Evolutionary conservation across 2,888 invertebrate genomes (phyloP).

Genomic region (Drosophila antonietae): DNA sequence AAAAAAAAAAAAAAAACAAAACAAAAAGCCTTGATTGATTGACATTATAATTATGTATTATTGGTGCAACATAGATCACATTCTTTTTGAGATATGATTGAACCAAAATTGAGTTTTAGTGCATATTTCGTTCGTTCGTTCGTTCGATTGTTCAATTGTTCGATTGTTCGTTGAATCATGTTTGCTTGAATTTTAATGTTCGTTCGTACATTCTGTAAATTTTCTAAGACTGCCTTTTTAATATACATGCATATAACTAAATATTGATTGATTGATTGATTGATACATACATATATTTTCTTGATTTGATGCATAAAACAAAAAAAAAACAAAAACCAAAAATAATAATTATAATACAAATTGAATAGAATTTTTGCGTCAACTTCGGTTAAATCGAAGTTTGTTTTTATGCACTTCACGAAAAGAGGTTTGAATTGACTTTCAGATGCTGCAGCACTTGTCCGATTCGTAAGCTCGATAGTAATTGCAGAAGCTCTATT

Average conservation of each 20-base stretch:
- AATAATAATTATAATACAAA: neutral
- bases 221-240: conserved; percentile 79
- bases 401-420: conserved; percentile 59
- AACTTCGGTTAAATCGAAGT: conserved; percentile 45
- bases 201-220: conserved; percentile 79
- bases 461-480: conserved; percentile 7
- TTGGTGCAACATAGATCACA: conserved; percentile 69
- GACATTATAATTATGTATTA: conserved; percentile 73
- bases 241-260: conserved; percentile 51
- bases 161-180: conserved; percentile 79
- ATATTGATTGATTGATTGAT: conserved; percentile 28
- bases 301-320: conserved; percentile 63
- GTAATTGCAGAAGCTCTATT: neutral
- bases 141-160: conserved; percentile 73
- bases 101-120: conserved; percentile 77
- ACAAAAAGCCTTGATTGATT: conserved; percentile 75
- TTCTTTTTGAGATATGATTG: conserved; percentile 68
- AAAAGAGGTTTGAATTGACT: conserved; percentile 5
- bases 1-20: conserved; percentile 64
- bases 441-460: neutral
- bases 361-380: conserved; percentile 19
- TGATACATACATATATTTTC: conserved; percentile 61
- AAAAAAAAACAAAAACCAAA: neutral
- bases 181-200: conserved; percentile 81
- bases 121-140: conserved; percentile 75